Evolutionary conservation across 2,113 vertebrate genomes (phyloP), one percentile per base, ranked within the genome.

Genomic region (Pterocles gutturalis): DNA sequence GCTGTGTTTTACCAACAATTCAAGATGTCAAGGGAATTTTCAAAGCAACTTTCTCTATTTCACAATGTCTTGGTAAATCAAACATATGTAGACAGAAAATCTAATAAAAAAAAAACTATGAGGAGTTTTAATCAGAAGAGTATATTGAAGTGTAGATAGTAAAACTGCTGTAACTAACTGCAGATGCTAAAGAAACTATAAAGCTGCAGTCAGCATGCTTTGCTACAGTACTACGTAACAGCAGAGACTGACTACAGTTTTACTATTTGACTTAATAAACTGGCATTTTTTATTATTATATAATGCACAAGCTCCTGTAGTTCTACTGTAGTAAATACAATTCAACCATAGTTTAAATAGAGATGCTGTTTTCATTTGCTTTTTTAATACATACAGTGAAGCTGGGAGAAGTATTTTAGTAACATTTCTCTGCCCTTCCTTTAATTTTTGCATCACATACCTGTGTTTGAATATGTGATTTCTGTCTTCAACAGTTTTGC

Each of bases 121-220:
- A 95, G 91, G 76, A 92, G 78, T 97, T 98, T 98, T 97, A 98
- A 98, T 98, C 97, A 97, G 96, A 97, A 96, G 90, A 97, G 95
- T 93, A 96, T 98, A 98, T 98, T 98, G 98, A 98, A 96, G 80
- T 53, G 88, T 77, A 97, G 97, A 98, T 96, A 97, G 94, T 98
- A 98, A 98, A 98, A 95, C 96, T 81, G 76, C 88, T 1, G 5
- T 98, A 98, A 98, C 95, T 95, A 97, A 93, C 87, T 97, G 75
- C 98, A 98, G 97, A 98, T 98, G 98, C 93, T 96, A 65, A 95
- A 95, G 87, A 93, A 94, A 80, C 97, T 92, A 96, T 97, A 98
- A 98, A 98, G 78, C 46, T 5, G 1, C 71, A 90, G 93, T 93
- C 95, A 93, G 55, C 75, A 24, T 45, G 55, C 57, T 45, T 95